Evolutionary conservation across 2,888 invertebrate species (phyloP).

Genomic region (Standfussiana lucernea): DNA sequence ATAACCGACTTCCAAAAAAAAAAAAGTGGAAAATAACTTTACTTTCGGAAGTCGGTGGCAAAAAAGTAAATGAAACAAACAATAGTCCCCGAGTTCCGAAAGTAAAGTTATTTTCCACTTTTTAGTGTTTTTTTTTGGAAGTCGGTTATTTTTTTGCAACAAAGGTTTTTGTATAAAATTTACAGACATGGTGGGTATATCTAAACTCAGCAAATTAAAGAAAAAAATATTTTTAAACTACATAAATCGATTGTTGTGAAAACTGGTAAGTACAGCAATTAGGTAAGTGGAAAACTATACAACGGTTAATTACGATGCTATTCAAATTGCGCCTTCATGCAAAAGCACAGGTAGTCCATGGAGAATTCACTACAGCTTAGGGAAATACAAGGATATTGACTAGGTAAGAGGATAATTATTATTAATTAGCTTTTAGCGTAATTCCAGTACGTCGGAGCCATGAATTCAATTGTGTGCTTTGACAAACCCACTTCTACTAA

Average conservation of each 20-base stretch:
- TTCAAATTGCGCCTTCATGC: background rate
- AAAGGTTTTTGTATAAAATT: no score
- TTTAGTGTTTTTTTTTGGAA: no score
- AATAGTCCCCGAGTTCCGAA: no score
- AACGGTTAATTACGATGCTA: background rate
- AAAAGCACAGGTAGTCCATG: slow-evolving; percentile 18
- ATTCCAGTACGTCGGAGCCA: background rate
- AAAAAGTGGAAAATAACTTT: no score
- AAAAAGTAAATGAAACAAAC: no score
- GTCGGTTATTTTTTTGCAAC: no score
- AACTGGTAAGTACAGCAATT: background rate
- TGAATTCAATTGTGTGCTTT: background rate
- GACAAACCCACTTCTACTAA: background rate
- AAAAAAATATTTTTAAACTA: no score
- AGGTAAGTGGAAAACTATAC: background rate
- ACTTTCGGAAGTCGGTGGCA: no score
- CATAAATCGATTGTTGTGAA: background rate
- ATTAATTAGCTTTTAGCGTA: slow-evolving; percentile 51
- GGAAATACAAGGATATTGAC: slow-evolving; percentile 41
- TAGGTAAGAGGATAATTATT: slow-evolving; percentile 34
- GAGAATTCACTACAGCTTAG: slow-evolving; percentile 15
- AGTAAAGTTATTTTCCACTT: no score
- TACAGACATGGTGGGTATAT: background rate
- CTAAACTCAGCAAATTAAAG: background rate
- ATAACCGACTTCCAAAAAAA: no score